Conservation (phyloP, 2,888 invertebrate species). For the Sipha maydis region DNA sequence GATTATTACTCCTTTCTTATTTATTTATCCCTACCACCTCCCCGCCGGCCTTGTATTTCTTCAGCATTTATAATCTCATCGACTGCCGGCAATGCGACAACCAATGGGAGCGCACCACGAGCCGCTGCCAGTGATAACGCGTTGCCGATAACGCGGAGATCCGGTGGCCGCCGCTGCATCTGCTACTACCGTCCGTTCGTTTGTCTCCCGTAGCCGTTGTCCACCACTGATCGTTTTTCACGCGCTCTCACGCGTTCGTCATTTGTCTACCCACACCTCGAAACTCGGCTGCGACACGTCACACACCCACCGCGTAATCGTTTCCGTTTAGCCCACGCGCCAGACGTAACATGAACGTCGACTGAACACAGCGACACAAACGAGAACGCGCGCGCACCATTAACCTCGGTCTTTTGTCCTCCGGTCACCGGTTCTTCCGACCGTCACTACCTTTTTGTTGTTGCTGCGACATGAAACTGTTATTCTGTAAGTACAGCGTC, state of each 20-base stretch:
- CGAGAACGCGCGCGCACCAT: neutral
- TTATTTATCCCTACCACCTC: too few species aligned
- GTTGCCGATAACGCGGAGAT: neutral
- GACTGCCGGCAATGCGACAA: neutral
- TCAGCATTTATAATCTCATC: slow-evolving; percentile 15
- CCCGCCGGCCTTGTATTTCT: neutral
- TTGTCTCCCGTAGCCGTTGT: neutral
- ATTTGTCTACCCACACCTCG: neutral
- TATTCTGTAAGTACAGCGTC: neutral
- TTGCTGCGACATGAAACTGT: neutral
- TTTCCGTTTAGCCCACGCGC: neutral
- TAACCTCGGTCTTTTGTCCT: neutral
- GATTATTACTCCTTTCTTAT: too few species aligned
- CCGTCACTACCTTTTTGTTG: neutral
- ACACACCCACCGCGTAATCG: neutral
- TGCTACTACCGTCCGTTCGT: neutral
- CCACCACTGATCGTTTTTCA: neutral
- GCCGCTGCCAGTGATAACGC: slow-evolving; percentile 40
- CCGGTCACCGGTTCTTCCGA: neutral
- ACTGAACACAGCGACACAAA: neutral
- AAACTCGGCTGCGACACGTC: neutral
- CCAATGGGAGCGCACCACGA: slow-evolving; percentile 58
- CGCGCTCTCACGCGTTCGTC: neutral
- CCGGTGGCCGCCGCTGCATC: neutral
- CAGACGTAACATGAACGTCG: neutral